Evolutionary conservation across 2,888 invertebrate genomes (phyloP).

Genomic region (Tethea ocularis): DNA sequence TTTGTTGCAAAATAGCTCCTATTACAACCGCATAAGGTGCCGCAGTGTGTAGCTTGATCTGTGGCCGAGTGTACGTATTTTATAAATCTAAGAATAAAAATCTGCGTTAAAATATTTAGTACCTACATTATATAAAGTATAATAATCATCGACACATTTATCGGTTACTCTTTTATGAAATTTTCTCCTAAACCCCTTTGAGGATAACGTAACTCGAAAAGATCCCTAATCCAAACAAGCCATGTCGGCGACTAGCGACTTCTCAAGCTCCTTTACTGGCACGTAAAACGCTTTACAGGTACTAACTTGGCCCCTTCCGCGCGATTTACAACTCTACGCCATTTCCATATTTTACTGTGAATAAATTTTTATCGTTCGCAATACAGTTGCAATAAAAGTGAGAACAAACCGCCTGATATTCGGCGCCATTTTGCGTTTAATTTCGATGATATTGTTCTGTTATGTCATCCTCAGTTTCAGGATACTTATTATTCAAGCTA

Average conservation of each 20-base stretch:
- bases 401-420: conserved; percentile 20
- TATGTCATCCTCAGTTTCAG: neutral
- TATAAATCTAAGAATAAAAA: too few relatives aligned
- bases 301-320: conserved; percentile 19
- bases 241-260: conserved; percentile 1
- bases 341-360: conserved; percentile 32
- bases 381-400: conserved; percentile 34
- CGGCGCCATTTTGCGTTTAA: conserved; percentile 5
- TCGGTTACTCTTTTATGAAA: neutral
- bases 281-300: conserved; percentile 36
- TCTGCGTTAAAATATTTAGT: too few relatives aligned
- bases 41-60: too few relatives aligned
- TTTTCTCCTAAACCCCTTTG: neutral
- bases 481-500: conserved; percentile 8
- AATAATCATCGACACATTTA: too few relatives aligned
- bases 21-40: too few relatives aligned
- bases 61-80: too few relatives aligned
- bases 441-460: conserved; percentile 3
- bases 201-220: neutral
- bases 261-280: conserved; percentile 16
- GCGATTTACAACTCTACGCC: conserved; percentile 12
- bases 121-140: too few relatives aligned
- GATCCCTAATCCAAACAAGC: neutral
- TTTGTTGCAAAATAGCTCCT: too few relatives aligned
- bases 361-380: conserved; percentile 35